Evolutionary conservation across 2,113 vertebrate species (phyloP).

Genomic region (Thunnus thynnus): DNA sequence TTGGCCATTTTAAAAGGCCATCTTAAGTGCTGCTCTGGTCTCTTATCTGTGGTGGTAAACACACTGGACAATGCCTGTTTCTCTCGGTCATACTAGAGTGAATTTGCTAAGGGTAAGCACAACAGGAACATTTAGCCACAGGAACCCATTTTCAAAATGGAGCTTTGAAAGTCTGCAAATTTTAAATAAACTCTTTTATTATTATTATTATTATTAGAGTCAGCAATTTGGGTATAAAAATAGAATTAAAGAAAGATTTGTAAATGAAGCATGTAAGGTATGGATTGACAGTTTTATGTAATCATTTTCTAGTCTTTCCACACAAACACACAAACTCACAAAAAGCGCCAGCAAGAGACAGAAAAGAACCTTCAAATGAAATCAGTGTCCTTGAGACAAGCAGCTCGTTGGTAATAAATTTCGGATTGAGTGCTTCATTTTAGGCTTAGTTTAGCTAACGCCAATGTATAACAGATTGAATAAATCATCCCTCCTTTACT

Average conservation of each 20-base stretch:
- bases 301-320: background rate
- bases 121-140: conserved; percentile 43
- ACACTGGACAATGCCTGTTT: conserved; percentile 59
- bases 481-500: conserved; percentile 5
- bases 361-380: conserved; percentile 42
- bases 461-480: conserved; percentile 14
- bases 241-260: background rate
- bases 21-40: conserved; percentile 67
- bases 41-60: conserved; percentile 74
- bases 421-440: conserved; percentile 34
- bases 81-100: conserved; percentile 47
- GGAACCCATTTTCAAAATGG: conserved; percentile 26
- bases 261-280: background rate
- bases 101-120: conserved; percentile 56
- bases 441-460: conserved; percentile 18
- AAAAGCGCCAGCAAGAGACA: conserved; percentile 11
- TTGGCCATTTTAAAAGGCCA: conserved; percentile 65
- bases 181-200: no score
- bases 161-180: conserved; percentile 26
- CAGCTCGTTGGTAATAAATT: conserved; percentile 30
- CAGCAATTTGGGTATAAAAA: background rate
- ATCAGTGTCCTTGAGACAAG: conserved; percentile 32
- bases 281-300: background rate
- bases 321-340: background rate
- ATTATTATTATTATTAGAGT: background rate